Percentiles rank a stretch among this genome's conserved stretches.
These are phyloP conservation scores for Eulemur rufifrons DNA, from an alignment of 2,113 vertebrate genomes.

Conservation along the genomic window DNA sequence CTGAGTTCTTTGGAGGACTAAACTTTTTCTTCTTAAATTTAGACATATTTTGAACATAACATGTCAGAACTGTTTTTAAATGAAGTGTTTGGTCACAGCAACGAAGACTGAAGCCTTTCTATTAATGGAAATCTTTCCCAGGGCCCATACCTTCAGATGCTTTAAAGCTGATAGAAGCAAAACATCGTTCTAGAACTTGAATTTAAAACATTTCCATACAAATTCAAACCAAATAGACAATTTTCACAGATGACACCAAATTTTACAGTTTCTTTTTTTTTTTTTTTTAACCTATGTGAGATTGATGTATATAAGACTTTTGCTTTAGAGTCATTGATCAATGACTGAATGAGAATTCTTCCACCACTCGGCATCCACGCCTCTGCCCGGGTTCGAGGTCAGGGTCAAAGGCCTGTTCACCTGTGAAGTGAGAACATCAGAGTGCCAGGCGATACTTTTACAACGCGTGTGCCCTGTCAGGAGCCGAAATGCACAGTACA, in stretches of 20 bases:
- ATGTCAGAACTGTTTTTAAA: constrained; percentile 47
- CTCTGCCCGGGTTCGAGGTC: constrained; percentile 55
- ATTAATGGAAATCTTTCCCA: constrained; percentile 23
- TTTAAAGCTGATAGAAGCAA: constrained; percentile 73
- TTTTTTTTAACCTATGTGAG: constrained; percentile 64
- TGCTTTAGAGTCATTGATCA: constrained; percentile 61
- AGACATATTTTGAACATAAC: constrained; percentile 25
- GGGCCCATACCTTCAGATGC: not conserved
- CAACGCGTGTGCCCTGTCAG: constrained; percentile 21
- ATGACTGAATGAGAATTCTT: constrained; percentile 64
- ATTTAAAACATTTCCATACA: constrained; percentile 80
- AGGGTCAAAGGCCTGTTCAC: constrained; percentile 62
- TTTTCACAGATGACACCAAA: constrained; percentile 83
- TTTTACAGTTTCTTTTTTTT: constrained; percentile 71
- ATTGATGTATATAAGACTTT: constrained; percentile 78
- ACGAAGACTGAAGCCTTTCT: not conserved
- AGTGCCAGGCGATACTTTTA: constrained; percentile 53
- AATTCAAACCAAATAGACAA: constrained; percentile 81
- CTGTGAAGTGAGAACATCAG: constrained; percentile 56
- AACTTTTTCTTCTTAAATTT: constrained; percentile 3
- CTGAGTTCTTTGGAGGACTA: not conserved
- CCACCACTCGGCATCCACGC: constrained; percentile 53
- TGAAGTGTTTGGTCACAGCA: constrained; percentile 26
- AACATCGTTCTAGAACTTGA: constrained; percentile 70
- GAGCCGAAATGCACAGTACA: not conserved